phyloP scores from a whole-genome alignment of 2,113 vertebrate species.

The Chaenogobius annularis region DNA sequence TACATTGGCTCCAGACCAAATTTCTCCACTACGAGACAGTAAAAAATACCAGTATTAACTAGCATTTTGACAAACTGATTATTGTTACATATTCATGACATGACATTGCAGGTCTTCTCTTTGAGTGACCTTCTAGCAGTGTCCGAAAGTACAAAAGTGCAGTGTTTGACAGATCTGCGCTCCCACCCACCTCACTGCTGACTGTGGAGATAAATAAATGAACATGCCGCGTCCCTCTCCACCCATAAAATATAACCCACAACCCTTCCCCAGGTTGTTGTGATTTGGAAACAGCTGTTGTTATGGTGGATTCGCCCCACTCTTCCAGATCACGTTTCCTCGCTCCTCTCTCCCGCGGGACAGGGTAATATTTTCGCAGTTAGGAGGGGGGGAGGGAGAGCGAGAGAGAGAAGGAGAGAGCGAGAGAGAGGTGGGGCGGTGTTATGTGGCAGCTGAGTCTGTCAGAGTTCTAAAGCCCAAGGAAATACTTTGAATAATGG shows the following conservation, averaged over 20 bases:
- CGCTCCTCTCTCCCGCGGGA: slow-evolving; percentile 63
- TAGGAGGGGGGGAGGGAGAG: slow-evolving; percentile 45
- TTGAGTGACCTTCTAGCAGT: slow-evolving; percentile 31
- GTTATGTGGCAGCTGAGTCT: slow-evolving; percentile 42
- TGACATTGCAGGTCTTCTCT: slow-evolving; percentile 26
- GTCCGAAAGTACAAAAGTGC: slow-evolving; percentile 42
- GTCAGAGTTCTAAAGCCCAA: slow-evolving; percentile 71
- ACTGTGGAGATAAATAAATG: slow-evolving; percentile 76
- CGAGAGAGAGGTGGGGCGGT: slow-evolving; percentile 32
- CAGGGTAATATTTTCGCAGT: slow-evolving; percentile 74
- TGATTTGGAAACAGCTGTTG: slow-evolving; percentile 82
- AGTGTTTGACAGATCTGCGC: slow-evolving; percentile 43
- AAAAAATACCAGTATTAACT: no score
- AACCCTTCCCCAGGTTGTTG: slow-evolving; percentile 76
- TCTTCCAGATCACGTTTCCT: slow-evolving; percentile 76
- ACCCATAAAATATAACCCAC: slow-evolving; percentile 77
- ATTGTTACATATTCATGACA: slow-evolving; percentile 53
- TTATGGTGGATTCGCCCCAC: slow-evolving; percentile 73
- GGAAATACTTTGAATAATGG: slow-evolving; percentile 75
- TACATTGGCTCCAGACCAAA: not conserved
- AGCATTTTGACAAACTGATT: slow-evolving; percentile 60
- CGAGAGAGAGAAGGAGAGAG: not conserved
- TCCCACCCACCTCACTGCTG: slow-evolving; percentile 54
- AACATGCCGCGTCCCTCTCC: slow-evolving; percentile 71
- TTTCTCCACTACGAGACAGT: no score